phyloP scores from a whole-genome alignment of 2,113 vertebrate genomes.

The Hiodon alosoides region DNA sequence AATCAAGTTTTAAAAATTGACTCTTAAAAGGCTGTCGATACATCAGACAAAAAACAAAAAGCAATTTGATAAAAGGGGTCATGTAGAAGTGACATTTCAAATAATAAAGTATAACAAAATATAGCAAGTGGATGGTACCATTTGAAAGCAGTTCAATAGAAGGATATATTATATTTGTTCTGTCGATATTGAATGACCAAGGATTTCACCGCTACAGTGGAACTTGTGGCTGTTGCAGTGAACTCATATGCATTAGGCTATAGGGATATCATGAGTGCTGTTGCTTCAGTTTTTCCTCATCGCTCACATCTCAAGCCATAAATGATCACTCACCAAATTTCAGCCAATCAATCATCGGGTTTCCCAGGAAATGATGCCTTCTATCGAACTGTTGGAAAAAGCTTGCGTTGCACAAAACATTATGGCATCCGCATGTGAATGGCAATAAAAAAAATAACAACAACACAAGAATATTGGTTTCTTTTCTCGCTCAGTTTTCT shows the following conservation, averaged over 20 bases:
- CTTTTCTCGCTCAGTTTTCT: no score
- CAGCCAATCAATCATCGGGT: constrained; percentile 40
- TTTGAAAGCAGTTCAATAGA: not conserved
- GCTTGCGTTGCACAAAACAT: constrained; percentile 26
- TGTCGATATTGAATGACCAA: constrained; percentile 11
- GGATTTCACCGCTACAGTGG: constrained; percentile 2
- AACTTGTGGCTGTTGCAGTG: not conserved
- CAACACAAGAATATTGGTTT: no score
- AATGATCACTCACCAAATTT: constrained; percentile 39
- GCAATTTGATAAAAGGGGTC: no score
- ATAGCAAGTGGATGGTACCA: no score
- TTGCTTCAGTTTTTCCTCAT: constrained; percentile 17
- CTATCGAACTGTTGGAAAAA: constrained; percentile 19
- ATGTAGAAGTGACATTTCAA: no score
- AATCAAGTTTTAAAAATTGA: not conserved
- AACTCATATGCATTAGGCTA: not conserved
- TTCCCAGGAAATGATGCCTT: constrained; percentile 36
- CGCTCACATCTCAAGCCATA: constrained; percentile 40
- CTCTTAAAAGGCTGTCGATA: not conserved
- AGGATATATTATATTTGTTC: not conserved
- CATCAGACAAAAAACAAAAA: no score
- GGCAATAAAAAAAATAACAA: no score
- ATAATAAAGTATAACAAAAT: no score
- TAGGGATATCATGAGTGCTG: constrained; percentile 31
- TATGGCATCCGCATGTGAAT: no score